These are phyloP conservation scores for Crenichthys baileyi DNA, from an alignment of 2,797 vertebrate species.

Conservation along the genomic window DNA sequence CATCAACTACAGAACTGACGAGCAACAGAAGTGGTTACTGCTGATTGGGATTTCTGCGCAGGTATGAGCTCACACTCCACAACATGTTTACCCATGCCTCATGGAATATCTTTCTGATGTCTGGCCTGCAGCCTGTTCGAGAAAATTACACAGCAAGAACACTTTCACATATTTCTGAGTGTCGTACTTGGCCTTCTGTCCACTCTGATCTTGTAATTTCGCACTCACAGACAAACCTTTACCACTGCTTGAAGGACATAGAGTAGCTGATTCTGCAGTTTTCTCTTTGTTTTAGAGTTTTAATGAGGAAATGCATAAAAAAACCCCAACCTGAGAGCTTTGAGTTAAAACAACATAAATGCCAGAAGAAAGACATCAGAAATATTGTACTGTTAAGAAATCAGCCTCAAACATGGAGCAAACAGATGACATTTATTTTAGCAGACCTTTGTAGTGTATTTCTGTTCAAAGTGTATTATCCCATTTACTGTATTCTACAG, in stretches of 20 bases:
- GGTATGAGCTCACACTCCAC: slow-evolving; percentile 70
- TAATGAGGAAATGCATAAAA: background rate
- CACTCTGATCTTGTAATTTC: background rate
- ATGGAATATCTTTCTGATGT: slow-evolving; percentile 1
- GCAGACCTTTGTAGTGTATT: too few species aligned
- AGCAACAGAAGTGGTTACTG: slow-evolving; percentile 92
- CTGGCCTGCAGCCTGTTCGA: slow-evolving; percentile 5
- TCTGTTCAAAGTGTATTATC: too few species aligned
- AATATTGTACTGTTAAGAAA: too few species aligned
- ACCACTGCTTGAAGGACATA: background rate
- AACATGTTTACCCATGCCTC: slow-evolving; percentile 12
- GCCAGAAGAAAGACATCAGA: too few species aligned
- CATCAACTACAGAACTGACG: slow-evolving; percentile 93
- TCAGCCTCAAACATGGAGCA: too few species aligned
- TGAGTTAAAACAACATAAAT: too few species aligned
- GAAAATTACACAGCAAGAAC: background rate
- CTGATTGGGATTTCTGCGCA: slow-evolving; percentile 95
- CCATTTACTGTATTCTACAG: too few species aligned
- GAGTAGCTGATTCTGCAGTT: background rate
- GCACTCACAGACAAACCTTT: background rate
- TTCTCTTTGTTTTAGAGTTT: slow-evolving; percentile 1
- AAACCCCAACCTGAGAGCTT: too few species aligned
- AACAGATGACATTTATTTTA: too few species aligned
- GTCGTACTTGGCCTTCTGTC: background rate
- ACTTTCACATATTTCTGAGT: background rate